Conservation (phyloP, 2,113 vertebrate genomes). For the Phasianus colchicus region DNA sequence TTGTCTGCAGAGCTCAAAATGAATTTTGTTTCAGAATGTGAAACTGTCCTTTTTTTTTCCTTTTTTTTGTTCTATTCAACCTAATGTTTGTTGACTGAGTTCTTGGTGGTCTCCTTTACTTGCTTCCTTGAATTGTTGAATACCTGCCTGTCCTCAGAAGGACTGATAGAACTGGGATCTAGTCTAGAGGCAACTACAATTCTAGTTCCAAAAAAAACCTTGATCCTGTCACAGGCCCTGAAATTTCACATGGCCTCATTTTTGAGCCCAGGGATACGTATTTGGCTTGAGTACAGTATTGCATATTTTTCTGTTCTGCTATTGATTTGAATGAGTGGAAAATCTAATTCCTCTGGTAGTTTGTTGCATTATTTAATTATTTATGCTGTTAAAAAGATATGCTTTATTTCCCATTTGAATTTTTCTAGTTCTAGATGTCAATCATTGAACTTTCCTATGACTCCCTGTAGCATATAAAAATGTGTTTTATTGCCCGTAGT, state of each 20-base stretch:
- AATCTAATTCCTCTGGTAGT: not conserved
- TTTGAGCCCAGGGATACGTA: accelerated
- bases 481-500: not conserved
- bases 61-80: not conserved
- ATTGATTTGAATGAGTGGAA: not conserved
- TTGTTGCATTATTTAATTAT: not conserved
- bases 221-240: not conserved
- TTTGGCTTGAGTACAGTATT: not conserved
- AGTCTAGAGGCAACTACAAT: not conserved
- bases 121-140: not conserved
- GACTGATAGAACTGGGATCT: not conserved
- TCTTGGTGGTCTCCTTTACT: not conserved
- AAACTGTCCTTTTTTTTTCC: not conserved
- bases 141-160: not conserved
- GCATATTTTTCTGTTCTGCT: not conserved
- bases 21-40: not conserved
- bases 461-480: not conserved
- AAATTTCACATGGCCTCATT: not conserved
- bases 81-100: not conserved
- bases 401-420: constrained; percentile 3
- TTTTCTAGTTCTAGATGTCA: constrained; percentile 2
- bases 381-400: not conserved
- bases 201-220: not conserved
- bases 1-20: not conserved
- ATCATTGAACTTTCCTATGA: not conserved